Evolutionary conservation across 2,797 vertebrate genomes (phyloP).

Genomic region (Pachyuromys duprasi): DNA sequence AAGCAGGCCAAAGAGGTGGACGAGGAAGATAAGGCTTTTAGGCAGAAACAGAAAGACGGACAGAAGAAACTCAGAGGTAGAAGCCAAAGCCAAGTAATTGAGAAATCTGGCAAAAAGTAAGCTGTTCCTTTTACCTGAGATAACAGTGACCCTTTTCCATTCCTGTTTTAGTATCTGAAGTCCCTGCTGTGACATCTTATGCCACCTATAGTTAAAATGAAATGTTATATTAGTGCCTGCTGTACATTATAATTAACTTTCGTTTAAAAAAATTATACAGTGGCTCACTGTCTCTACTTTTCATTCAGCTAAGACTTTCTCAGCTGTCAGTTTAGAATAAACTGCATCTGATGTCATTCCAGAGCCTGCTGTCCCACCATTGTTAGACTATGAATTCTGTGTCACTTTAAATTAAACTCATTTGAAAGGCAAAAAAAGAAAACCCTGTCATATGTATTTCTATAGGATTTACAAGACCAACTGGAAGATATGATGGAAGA

Average conservation of each 20-base stretch:
- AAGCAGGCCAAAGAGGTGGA: not conserved
- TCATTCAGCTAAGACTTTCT: not conserved
- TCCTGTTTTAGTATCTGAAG: not conserved
- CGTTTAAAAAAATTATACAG: too few relatives aligned
- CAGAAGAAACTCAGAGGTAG: not conserved
- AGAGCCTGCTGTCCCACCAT: not conserved
- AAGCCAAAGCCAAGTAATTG: not conserved
- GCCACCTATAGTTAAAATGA: not conserved
- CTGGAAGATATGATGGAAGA: constrained; percentile 99
- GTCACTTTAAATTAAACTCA: not conserved
- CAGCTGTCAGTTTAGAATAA: not conserved
- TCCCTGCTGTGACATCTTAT: not conserved
- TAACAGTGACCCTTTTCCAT: not conserved
- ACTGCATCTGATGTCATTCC: not conserved
- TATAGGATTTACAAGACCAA: constrained; percentile 96
- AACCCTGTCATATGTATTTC: constrained; percentile 47
- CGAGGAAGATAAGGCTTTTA: not conserved
- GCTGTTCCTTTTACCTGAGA: not conserved
- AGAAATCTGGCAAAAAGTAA: too few relatives aligned
- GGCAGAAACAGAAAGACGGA: not conserved
- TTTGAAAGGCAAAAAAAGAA: not conserved
- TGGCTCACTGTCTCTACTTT: not conserved
- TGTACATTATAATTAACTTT: not conserved
- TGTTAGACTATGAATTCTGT: not conserved
- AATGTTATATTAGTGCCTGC: not conserved